Percentiles rank a stretch among this genome's conserved stretches.
These are phyloP conservation scores for Tarsius wallacei DNA, from an alignment of 2,797 vertebrate genomes.

Conservation along the genomic window DNA sequence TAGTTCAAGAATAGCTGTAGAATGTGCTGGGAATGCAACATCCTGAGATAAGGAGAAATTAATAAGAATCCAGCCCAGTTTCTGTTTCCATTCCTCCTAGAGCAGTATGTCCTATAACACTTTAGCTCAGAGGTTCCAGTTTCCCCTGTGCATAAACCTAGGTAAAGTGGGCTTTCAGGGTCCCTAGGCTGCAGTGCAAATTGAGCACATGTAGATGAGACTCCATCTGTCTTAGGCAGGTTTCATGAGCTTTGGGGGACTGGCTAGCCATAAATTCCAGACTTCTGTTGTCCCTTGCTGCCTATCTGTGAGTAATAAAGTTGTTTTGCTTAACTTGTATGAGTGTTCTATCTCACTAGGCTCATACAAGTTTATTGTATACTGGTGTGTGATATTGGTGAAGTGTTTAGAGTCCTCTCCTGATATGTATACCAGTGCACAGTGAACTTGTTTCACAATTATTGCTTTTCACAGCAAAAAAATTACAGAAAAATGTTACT, in stretches of 20 bases:
- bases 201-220: not conserved
- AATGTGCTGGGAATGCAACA: not conserved
- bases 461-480: not conserved
- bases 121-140: not conserved
- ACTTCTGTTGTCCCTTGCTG: not conserved
- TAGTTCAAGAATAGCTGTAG: not conserved
- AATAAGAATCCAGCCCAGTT: not conserved
- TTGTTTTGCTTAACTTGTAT: not conserved
- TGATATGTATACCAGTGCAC: not conserved
- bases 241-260: not conserved
- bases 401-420: not conserved
- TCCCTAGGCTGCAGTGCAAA: too few species aligned
- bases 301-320: not conserved
- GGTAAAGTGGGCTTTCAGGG: not conserved
- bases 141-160: not conserved
- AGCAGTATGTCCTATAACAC: not conserved
- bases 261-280: not conserved
- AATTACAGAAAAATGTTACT: conserved; percentile 2
- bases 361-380: not conserved
- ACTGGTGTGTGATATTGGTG: not conserved
- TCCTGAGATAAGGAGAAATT: not conserved
- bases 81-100: not conserved
- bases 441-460: not conserved
- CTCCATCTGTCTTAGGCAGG: not conserved
- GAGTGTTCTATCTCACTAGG: not conserved